Evolutionary conservation across 2,113 vertebrate genomes (phyloP), one percentile per base, ranked within the genome.

Genomic region (Anguilla japonica): DNA sequence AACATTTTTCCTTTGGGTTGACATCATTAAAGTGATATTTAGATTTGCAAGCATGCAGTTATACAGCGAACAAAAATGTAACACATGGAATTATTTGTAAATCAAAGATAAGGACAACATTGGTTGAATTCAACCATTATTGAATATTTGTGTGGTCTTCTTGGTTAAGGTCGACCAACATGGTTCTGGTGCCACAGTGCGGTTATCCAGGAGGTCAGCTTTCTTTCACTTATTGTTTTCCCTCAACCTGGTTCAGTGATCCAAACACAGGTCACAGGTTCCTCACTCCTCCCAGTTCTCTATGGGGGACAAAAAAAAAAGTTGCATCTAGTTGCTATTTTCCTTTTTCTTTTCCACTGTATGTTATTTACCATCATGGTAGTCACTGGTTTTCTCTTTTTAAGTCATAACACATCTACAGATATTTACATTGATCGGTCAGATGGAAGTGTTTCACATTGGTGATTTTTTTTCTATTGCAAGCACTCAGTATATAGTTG

Each of bases 241-340:
- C 85, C 83, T 91, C 89, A 91, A 89, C 57, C 89, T 78, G 83
- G 88, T 81, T 85, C 87, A 87, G 87, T 91, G 91, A 91, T 87
- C 91, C 87, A 85, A 87, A 89, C 89, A 89, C 34, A 85, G 86
- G 81, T 87, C 53, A 87, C 46, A 60, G 86, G 86, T 84, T 86
- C 83, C 89, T 90, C 87, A 87, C 82, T 89, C 83, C 79, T 53
- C 71, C 82, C 22, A 22, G 18, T 67, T 90, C 89, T 88, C 88
- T 79, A 87, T 46, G 87, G 89, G 89, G 83, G 85, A 79, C 46
- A 85, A 41, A 82, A 85, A 78, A 79, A 50, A 43, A 82, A 82
- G 80, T 82, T 82, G 46, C 81, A 50, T 43, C 41, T 50, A 82
- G 18, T 26, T 82, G 2, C 34, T 46, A 15, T 22, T 20, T 46